Evolutionary conservation across 2,888 invertebrate genomes (phyloP), one percentile per base, ranked within the genome.

Genomic region (Urechis unicinctus): DNA sequence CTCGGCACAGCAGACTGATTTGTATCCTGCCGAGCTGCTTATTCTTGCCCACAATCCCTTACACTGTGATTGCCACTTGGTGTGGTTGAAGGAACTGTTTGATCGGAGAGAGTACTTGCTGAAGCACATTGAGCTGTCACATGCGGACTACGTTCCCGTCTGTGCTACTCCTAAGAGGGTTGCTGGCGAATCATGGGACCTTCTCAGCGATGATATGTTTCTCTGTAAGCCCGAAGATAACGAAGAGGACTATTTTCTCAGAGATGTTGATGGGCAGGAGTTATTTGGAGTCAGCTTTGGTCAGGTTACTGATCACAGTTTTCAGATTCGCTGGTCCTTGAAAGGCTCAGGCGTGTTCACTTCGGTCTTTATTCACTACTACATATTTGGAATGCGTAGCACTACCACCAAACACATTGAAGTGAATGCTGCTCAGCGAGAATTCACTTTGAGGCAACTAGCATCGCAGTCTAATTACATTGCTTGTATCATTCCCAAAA

Each of bases 21-120:
- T 61, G n/a, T 59, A 59, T 22, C 57, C 61, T 2, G 44, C 52
- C n/a, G 61, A 61, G 41, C 26, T 56, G 22, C 22, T 57, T 5
- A 60, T 51, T 24, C 28, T 61, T 31, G 61, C 52, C 9, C 45
- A 52, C 30, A 61, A 61, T 30, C 61, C 61, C 9, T 41, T 60
- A 13, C 57, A 57, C 47, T 61, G 61, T 49, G 61, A 61, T 42
- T 61, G 61, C 44, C 36, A 59, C 29, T 13, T 61, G 50, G 29
- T 56, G 25, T 61, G 61, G 61, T 30, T 61, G 26, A 60, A 61
- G 51, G 59, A 61, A 44, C 25, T 60, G 36, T 61, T 41, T 22
- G 64, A 66, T 47, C 61, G 66, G 1, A 56, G 67, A n/a, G 61
- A 65, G 47, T 66, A 68, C 42, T 46, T 66, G 22, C 28, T 67